Conservation (phyloP, 2,113 vertebrate species). For the Labrus mixtus region DNA sequence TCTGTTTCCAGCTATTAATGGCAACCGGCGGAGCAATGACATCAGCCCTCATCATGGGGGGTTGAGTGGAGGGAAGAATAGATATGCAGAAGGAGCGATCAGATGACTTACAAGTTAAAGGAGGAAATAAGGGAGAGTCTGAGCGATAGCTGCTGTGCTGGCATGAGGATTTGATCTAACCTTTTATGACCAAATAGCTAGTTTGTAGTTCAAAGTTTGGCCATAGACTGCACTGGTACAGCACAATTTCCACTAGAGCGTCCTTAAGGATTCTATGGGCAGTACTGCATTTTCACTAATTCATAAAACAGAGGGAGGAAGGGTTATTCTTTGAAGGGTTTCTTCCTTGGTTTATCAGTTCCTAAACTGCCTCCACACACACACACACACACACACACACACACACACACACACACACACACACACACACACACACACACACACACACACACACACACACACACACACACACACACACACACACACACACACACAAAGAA, state of each 20-base stretch:
- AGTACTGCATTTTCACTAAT: conserved; percentile 34
- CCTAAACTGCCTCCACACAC: conserved; percentile 31
- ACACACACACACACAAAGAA: conserved; percentile 22
- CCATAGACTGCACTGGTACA: conserved; percentile 2
- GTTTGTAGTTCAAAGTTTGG: conserved; percentile 45
- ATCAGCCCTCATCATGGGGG: conserved; percentile 77
- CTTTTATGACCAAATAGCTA: conserved; percentile 35
- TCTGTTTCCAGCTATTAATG: conserved; percentile 85
- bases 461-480: conserved; percentile 1
- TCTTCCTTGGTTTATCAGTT: conserved; percentile 64
- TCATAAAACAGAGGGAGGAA: conserved; percentile 70
- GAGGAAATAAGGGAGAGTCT: background rate
- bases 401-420: background rate
- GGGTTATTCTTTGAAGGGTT: conserved; percentile 54
- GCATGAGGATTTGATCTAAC: conserved; percentile 10
- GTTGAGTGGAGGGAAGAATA: conserved; percentile 26
- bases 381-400: conserved; percentile 5
- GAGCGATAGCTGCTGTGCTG: conserved; percentile 8
- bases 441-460: conserved; percentile 10
- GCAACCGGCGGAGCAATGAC: conserved; percentile 81
- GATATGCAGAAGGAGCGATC: conserved; percentile 42
- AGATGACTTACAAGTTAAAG: conserved; percentile 36
- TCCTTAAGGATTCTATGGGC: conserved; percentile 35
- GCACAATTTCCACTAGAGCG: conserved; percentile 31
- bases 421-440: background rate